phyloP scores from a whole-genome alignment of 2,797 vertebrate species.

The Acropternis orthonyx region DNA sequence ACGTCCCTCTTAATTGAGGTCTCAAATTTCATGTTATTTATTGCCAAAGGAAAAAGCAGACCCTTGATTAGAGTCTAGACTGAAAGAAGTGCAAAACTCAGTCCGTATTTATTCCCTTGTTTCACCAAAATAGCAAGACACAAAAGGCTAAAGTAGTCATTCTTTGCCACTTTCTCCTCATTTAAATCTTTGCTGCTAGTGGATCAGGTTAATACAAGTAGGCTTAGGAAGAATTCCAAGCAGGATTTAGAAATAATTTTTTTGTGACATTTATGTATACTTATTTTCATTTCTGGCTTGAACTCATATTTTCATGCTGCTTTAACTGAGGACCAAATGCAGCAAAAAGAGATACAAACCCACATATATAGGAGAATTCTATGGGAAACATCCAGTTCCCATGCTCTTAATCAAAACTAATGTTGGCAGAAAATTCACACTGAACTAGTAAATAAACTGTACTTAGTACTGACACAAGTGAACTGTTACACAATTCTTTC shows the following conservation, averaged over 20 bases:
- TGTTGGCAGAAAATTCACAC: background rate
- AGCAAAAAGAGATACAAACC: background rate
- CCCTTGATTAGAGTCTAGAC: background rate
- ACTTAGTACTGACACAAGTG: background rate
- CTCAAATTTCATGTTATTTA: background rate
- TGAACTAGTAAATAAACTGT: background rate
- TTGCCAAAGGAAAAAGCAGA: background rate
- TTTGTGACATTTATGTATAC: background rate
- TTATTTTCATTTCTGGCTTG: background rate
- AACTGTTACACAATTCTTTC: background rate
- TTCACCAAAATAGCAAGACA: background rate
- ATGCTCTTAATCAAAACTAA: background rate
- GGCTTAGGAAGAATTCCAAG: background rate
- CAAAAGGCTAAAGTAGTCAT: background rate
- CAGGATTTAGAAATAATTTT: background rate
- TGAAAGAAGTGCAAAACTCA: background rate
- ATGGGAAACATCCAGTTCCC: background rate
- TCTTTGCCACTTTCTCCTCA: background rate
- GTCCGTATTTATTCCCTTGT: background rate
- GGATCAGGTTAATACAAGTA: background rate
- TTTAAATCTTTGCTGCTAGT: background rate
- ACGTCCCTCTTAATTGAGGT: background rate
- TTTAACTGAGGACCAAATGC: background rate
- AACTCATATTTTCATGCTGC: background rate
- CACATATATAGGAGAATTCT: background rate